Evolutionary conservation across 1,140 invertebrate species (phyloP).

Genomic region (Drosophila mojavensis): DNA sequence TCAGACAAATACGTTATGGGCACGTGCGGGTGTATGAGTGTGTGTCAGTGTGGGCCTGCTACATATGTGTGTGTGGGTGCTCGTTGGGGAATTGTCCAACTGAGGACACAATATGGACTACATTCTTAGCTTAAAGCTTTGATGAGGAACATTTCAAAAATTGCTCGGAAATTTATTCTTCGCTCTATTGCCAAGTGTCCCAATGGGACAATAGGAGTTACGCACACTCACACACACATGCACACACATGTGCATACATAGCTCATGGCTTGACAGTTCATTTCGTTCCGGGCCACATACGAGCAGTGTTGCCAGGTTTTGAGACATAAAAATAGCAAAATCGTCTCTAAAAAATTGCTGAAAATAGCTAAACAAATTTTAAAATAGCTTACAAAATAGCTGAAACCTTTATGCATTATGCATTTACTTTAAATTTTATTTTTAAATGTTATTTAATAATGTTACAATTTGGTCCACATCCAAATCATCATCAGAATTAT

Average conservation of each 20-base stretch:
- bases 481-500: no score
- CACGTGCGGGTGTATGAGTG: background rate
- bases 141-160: constrained; percentile 39
- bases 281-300: constrained; percentile 42
- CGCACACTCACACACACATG: constrained; percentile 23
- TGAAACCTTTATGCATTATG: no score
- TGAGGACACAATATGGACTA: background rate
- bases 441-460: no score
- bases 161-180: constrained; percentile 58
- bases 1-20: constrained; percentile 1
- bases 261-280: constrained; percentile 47
- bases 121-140: constrained; percentile 49
- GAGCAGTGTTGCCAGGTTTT: no score
- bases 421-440: no score
- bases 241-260: no score
- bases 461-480: no score
- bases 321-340: no score
- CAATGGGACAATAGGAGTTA: constrained; percentile 47
- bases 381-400: no score
- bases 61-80: background rate
- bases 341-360: no score
- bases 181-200: constrained; percentile 55
- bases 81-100: constrained; percentile 1
- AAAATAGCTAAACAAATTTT: no score
- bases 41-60: background rate